phyloP scores from a whole-genome alignment of 1,140 invertebrate species.

The Drosophila sturtevanti region DNA sequence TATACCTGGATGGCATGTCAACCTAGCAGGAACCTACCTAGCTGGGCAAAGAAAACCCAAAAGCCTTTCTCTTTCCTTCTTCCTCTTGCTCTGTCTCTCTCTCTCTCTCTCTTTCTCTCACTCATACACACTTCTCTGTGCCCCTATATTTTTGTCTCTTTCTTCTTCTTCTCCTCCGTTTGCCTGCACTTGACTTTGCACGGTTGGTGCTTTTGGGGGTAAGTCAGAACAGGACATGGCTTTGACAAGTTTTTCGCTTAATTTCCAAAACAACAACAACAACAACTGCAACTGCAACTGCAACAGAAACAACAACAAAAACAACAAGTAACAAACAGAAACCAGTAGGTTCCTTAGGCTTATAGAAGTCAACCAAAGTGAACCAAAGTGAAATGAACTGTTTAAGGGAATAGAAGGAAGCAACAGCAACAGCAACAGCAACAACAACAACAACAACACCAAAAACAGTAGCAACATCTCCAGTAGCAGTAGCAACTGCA shows the following conservation, averaged over 20 bases:
- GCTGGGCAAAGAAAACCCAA: constrained; percentile 14
- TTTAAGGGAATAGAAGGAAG: constrained; percentile 28
- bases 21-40: constrained; percentile 33
- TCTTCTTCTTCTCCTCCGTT: constrained; percentile 5
- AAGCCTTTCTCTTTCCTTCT: not conserved
- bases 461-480: no score
- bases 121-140: no score
- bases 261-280: constrained; percentile 47
- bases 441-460: no score
- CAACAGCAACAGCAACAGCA: not conserved
- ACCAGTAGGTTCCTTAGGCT: constrained; percentile 2
- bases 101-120: not conserved
- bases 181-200: constrained; percentile 66
- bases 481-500: no score
- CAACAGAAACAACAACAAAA: constrained; percentile 2
- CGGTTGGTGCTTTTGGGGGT: constrained; percentile 10
- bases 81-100: not conserved
- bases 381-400: constrained; percentile 46
- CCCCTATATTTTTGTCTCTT: not conserved
- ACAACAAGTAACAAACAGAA: no score
- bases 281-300: constrained; percentile 31
- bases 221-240: constrained; percentile 47
- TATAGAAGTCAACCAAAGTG: constrained; percentile 1
- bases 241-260: constrained; percentile 67
- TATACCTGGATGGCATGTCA: constrained; percentile 72